A percentile compares a stretch with the other conserved stretches of the same genome.
These are phyloP conservation scores for Oreotrochilus melanogaster DNA, from an alignment of 2,113 vertebrate species.

Conservation along the genomic window DNA sequence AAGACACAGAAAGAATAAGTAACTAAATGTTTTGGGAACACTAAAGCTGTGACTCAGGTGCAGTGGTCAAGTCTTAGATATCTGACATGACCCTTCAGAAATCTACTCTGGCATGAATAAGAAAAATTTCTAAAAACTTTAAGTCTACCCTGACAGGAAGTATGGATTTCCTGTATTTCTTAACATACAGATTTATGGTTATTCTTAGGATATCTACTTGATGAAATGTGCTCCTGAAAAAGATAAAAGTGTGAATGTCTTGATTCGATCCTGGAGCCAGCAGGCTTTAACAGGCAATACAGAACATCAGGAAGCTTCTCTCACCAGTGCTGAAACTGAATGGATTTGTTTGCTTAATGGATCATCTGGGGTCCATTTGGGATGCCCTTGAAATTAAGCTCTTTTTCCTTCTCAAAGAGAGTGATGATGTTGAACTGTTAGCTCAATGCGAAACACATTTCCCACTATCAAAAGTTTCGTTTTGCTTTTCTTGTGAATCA, in stretches of 20 bases:
- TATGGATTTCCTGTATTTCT: conserved; percentile 35
- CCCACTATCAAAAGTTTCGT: not conserved
- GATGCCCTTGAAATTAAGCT: not conserved
- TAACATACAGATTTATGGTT: not conserved
- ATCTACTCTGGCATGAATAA: not conserved
- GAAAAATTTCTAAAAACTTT: not conserved
- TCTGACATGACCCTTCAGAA: not conserved
- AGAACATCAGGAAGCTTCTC: not conserved
- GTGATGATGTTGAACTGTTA: not conserved
- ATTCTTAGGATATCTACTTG: not conserved
- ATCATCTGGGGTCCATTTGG: not conserved
- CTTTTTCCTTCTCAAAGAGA: not conserved
- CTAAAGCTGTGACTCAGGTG: not conserved
- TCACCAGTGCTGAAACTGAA: not conserved
- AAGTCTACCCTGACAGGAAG: not conserved
- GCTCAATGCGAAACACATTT: not conserved
- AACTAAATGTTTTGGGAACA: not conserved
- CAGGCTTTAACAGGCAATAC: not conserved
- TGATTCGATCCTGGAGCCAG: not conserved
- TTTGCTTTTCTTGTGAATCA: not conserved
- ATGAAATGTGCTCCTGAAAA: not conserved
- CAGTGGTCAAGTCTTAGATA: not conserved
- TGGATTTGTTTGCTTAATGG: fast-evolving
- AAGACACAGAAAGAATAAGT: not conserved
- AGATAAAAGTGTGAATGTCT: not conserved